phyloP scores from a whole-genome alignment of 2,888 invertebrate species.

The Hydrotaea diabolus region DNA sequence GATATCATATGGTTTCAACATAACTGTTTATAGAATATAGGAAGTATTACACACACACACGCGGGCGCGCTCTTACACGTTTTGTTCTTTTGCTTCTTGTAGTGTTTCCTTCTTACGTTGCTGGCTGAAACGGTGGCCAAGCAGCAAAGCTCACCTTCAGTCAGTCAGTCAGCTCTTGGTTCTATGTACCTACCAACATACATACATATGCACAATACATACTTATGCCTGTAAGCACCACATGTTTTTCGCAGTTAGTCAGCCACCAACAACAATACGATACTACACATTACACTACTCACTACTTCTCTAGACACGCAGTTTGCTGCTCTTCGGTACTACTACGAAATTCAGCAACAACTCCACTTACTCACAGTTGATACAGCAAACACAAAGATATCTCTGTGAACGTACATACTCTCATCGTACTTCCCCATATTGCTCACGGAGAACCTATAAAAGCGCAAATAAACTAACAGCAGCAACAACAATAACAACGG shows the following conservation, averaged over 20 bases:
- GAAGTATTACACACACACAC: constrained; percentile 30
- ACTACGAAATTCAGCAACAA: constrained; percentile 6
- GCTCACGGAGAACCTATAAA: not conserved
- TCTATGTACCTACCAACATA: constrained; percentile 9
- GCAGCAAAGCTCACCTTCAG: not conserved
- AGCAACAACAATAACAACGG: constrained; percentile 4
- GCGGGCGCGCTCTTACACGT: too few relatives aligned
- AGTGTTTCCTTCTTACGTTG: constrained; percentile 8
- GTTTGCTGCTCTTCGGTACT: not conserved
- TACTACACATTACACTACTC: constrained; percentile 15
- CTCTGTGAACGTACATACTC: not conserved
- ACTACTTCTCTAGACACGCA: too few relatives aligned
- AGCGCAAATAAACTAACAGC: constrained; percentile 9
- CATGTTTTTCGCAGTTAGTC: constrained; percentile 9
- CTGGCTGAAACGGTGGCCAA: not conserved
- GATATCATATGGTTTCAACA: constrained; percentile 48
- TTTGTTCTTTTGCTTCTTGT: constrained; percentile 12
- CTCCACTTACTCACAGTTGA: not conserved
- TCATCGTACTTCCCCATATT: not conserved
- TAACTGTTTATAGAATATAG: constrained; percentile 41
- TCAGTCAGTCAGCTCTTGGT: not conserved
- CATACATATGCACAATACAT: not conserved
- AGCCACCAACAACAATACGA: too few relatives aligned
- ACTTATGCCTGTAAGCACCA: constrained; percentile 26
- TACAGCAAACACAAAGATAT: not conserved